phyloP scores from a whole-genome alignment of 2,888 invertebrate species.

The Himalopsyche tibetana region DNA sequence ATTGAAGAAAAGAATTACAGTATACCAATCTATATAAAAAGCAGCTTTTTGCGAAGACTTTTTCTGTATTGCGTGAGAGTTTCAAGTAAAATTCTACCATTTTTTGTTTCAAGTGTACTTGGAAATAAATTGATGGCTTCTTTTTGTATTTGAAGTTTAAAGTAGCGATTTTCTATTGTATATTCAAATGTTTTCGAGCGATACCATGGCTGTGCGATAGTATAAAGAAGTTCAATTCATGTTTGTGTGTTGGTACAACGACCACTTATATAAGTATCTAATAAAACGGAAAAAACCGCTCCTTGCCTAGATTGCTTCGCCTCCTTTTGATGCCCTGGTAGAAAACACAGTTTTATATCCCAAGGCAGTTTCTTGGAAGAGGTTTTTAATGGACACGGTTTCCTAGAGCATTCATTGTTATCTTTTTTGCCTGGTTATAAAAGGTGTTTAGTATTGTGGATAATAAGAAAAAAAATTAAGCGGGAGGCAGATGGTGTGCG shows the following conservation, averaged over 20 bases:
- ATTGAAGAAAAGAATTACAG: not conserved
- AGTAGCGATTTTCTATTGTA: not conserved
- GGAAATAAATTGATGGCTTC: not conserved
- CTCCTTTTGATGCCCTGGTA: slow-evolving; percentile 41
- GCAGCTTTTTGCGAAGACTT: not conserved
- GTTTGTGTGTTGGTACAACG: slow-evolving; percentile 52
- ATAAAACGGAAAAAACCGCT: slow-evolving; percentile 52
- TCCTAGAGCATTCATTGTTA: slow-evolving; percentile 30
- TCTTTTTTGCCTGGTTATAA: slow-evolving; percentile 27
- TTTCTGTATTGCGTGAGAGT: not conserved
- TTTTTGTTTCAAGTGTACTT: slow-evolving; percentile 2
- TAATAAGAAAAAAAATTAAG: slow-evolving; percentile 29
- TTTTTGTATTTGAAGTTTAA: slow-evolving; percentile 8
- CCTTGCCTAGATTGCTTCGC: slow-evolving; percentile 2
- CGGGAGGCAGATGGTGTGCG: slow-evolving; percentile 11
- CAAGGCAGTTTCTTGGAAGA: slow-evolving; percentile 53
- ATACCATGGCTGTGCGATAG: not conserved
- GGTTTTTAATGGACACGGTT: slow-evolving; percentile 51
- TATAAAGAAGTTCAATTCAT: slow-evolving; percentile 38
- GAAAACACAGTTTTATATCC: slow-evolving; percentile 52
- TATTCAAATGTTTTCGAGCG: slow-evolving; percentile 4
- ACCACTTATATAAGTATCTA: slow-evolving; percentile 53
- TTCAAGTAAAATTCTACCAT: not conserved
- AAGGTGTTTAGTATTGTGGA: slow-evolving; percentile 34
- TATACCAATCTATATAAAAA: not conserved